Evolutionary conservation across 2,113 vertebrate species (phyloP).

Genomic region (Alligator mississippiensis): DNA sequence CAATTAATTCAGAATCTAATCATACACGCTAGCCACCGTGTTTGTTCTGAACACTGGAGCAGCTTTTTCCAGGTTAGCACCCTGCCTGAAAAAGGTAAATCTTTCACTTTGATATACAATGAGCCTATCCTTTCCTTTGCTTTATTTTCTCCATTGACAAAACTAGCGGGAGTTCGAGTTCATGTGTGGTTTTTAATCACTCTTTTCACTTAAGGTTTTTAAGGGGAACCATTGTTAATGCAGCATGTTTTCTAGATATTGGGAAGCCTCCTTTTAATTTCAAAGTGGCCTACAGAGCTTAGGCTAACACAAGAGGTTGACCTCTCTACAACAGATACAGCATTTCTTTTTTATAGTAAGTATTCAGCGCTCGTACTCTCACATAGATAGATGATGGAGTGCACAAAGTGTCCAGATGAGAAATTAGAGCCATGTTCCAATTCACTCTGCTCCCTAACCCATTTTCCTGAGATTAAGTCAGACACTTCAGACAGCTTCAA

Average conservation of each 20-base stretch:
- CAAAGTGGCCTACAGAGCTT: not conserved
- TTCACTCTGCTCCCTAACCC: constrained; percentile 5
- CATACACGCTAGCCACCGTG: constrained; percentile 54
- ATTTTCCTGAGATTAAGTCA: not conserved
- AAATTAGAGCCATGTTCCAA: not conserved
- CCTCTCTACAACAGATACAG: not conserved
- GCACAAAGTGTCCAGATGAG: not conserved
- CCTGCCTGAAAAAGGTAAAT: not conserved
- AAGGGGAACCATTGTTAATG: accelerated
- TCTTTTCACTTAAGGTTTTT: not conserved
- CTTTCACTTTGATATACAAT: not conserved
- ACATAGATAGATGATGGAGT: constrained; percentile 18
- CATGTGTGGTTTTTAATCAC: not conserved
- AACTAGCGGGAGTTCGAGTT: not conserved
- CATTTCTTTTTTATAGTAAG: not conserved
- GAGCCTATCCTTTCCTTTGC: not conserved
- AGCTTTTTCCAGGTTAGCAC: not conserved
- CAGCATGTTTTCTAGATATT: not conserved
- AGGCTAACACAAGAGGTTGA: not conserved
- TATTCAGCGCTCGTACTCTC: not conserved
- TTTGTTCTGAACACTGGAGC: constrained; percentile 42
- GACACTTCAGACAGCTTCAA: not conserved
- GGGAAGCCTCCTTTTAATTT: not conserved
- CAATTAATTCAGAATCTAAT: constrained; percentile 75
- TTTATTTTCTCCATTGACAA: not conserved